phyloP scores from a whole-genome alignment of 2,797 vertebrate species.

The Sus cebifrons region DNA sequence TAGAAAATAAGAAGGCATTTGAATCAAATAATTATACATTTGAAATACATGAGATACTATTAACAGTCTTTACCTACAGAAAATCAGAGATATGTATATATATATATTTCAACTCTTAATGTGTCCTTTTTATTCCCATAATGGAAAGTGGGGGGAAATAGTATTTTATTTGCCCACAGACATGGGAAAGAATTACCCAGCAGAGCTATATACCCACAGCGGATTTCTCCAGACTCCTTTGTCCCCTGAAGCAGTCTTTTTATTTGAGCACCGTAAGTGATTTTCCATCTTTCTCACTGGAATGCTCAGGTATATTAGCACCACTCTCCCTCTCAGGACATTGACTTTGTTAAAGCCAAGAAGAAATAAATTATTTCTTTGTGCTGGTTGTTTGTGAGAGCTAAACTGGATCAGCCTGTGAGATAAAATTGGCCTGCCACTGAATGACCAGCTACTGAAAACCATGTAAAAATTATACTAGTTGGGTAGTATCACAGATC shows the following conservation, averaged over 20 bases:
- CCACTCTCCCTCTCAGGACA: slow-evolving; percentile 77
- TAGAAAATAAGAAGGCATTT: slow-evolving; percentile 55
- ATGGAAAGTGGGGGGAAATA: slow-evolving; percentile 69
- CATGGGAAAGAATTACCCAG: slow-evolving; percentile 80
- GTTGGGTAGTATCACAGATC: slow-evolving; percentile 54
- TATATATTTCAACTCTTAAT: neutral
- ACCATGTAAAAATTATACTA: slow-evolving; percentile 65
- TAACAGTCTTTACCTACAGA: slow-evolving; percentile 48
- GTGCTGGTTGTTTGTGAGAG: slow-evolving; percentile 65
- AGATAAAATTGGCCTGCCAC: slow-evolving; percentile 72
- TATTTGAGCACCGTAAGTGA: slow-evolving; percentile 81
- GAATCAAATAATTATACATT: slow-evolving; percentile 65
- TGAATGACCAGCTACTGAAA: slow-evolving; percentile 76
- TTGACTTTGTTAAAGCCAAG: slow-evolving; percentile 69
- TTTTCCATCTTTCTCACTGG: slow-evolving; percentile 86
- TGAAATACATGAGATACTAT: slow-evolving; percentile 48
- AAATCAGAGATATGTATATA: slow-evolving; percentile 41
- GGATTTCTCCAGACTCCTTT: slow-evolving; percentile 84
- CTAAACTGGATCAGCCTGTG: slow-evolving; percentile 51
- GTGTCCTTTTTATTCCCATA: slow-evolving; percentile 81
- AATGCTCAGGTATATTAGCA: slow-evolving; percentile 83
- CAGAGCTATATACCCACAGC: slow-evolving; percentile 74
- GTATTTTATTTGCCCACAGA: slow-evolving; percentile 82
- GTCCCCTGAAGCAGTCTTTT: slow-evolving; percentile 84
- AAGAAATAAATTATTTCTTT: slow-evolving; percentile 73